These are phyloP conservation scores for Chymomyza fuscimana DNA, from an alignment of 2,888 invertebrate species.

Conservation along the genomic window DNA sequence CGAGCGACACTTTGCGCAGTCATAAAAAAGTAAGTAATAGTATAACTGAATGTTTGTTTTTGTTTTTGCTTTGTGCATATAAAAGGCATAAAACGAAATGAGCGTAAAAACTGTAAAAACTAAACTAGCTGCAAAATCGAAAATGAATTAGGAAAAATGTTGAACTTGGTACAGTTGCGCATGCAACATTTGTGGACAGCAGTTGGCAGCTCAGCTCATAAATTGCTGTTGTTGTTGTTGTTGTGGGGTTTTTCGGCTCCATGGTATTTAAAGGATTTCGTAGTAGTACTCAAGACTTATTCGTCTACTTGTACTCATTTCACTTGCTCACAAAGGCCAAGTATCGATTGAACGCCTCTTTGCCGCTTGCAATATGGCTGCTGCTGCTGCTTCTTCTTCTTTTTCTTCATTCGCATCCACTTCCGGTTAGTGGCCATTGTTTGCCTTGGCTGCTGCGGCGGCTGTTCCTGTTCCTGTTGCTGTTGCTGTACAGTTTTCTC, in stretches of 20 bases:
- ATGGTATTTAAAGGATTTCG: constrained; percentile 49
- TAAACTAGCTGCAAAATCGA: constrained; percentile 68
- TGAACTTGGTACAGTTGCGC: constrained; percentile 44
- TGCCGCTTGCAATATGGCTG: constrained; percentile 4
- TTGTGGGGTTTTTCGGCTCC: constrained; percentile 14
- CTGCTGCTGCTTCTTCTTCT: constrained; percentile 28
- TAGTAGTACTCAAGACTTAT: constrained; percentile 40
- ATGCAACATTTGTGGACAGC: constrained; percentile 54
- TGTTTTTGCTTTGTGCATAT: constrained; percentile 13
- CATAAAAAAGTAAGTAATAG: constrained; percentile 57
- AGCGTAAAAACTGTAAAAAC: constrained; percentile 52
- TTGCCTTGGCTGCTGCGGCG: neutral
- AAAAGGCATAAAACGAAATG: constrained; percentile 57
- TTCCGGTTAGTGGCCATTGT: neutral
- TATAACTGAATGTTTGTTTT: constrained; percentile 21
- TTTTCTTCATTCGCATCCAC: constrained; percentile 4
- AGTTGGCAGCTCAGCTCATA: constrained; percentile 41
- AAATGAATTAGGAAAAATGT: neutral
- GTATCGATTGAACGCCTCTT: constrained; percentile 46
- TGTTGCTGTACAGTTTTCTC: constrained; percentile 20
- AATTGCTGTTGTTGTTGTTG: constrained; percentile 43
- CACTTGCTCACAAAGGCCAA: constrained; percentile 25
- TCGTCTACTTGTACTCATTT: neutral
- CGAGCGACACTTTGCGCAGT: constrained; percentile 61
- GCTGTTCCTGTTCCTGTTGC: constrained; percentile 37